phyloP scores from a whole-genome alignment of 2,797 vertebrate genomes.

The Argyrosomus regius region DNA sequence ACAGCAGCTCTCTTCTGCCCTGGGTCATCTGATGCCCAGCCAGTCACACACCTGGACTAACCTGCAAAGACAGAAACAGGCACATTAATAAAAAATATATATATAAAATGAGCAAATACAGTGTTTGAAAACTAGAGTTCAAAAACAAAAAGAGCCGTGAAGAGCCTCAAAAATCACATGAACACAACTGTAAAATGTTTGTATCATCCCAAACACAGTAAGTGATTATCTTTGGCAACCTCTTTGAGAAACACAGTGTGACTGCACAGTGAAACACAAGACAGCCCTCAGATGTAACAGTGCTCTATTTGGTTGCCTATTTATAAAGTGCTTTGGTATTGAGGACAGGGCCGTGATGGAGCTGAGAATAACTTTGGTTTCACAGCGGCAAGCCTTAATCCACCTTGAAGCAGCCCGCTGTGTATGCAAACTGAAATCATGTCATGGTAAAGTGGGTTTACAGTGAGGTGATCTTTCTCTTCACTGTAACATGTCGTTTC shows the following conservation, averaged over 20 bases:
- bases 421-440: slow-evolving; percentile 42
- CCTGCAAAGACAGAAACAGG: slow-evolving; percentile 44
- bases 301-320: slow-evolving; percentile 66
- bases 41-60: slow-evolving; percentile 13
- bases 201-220: not conserved
- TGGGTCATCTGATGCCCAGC: slow-evolving; percentile 1
- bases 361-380: slow-evolving; percentile 77
- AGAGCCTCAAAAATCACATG: not conserved
- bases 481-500: not conserved
- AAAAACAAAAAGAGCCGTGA: not conserved
- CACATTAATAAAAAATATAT: not conserved
- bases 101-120: not conserved
- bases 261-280: slow-evolving; percentile 36
- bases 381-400: slow-evolving; percentile 64
- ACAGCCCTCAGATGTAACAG: slow-evolving; percentile 48
- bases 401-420: slow-evolving; percentile 66
- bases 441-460: slow-evolving; percentile 57
- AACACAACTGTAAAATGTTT: not conserved
- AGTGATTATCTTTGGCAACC: slow-evolving; percentile 8
- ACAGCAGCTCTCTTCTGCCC: not conserved
- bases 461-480: slow-evolving; percentile 26
- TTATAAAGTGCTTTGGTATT: slow-evolving; percentile 70
- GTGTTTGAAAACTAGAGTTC: not conserved
- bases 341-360: slow-evolving; percentile 69
- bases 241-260: slow-evolving; percentile 2